Evolutionary conservation across 2,113 vertebrate species (phyloP).

Genomic region (Aphelocoma coerulescens): DNA sequence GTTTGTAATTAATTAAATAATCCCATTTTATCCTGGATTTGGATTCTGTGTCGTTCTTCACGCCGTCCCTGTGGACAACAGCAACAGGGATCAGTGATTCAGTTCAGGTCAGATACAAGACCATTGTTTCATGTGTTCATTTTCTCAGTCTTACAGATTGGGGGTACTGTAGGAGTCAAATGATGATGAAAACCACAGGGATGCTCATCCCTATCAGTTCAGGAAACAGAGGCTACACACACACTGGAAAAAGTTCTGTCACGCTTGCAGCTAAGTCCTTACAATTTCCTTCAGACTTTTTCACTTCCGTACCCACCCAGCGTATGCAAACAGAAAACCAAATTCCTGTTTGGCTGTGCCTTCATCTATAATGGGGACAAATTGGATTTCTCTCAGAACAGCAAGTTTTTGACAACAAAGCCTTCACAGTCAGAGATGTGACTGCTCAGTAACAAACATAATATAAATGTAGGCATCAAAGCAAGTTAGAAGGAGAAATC

Average conservation of each 20-base stretch:
- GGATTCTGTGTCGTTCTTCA: too few relatives aligned
- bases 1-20: too few relatives aligned
- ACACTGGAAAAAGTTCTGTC: background rate
- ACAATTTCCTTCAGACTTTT: background rate
- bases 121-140: background rate
- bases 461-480: background rate
- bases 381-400: background rate
- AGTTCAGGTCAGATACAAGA: background rate
- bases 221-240: background rate
- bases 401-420: background rate
- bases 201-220: fast-evolving
- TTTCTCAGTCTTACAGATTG: background rate
- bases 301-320: background rate
- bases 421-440: background rate
- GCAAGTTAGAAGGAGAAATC: slow-evolving; percentile 25
- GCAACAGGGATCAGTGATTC: background rate
- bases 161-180: background rate
- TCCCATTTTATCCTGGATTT: too few relatives aligned
- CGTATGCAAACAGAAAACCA: background rate
- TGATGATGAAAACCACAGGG: background rate
- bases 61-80: too few relatives aligned
- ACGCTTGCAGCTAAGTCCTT: background rate
- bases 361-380: background rate
- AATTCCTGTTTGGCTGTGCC: background rate
- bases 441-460: slow-evolving; percentile 3